These are phyloP conservation scores for Excalfactoria chinensis DNA, from an alignment of 2,113 vertebrate genomes.

Conservation along the genomic window DNA sequence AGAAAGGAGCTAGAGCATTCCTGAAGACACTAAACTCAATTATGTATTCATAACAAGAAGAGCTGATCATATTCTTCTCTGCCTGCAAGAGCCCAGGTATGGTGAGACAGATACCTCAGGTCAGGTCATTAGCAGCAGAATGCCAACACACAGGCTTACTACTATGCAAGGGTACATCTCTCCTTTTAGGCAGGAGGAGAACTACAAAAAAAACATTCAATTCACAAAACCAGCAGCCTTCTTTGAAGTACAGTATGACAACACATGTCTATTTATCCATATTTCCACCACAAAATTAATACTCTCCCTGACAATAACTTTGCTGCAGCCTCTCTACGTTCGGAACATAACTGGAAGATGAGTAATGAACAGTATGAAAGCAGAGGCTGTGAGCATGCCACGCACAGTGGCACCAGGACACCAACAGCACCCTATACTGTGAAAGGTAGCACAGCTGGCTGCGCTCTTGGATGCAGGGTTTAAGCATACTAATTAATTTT, in stretches of 20 bases:
- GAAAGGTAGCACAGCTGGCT: background rate
- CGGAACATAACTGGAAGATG: background rate
- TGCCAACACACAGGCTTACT: accelerated
- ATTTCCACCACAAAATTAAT: background rate
- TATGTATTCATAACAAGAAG: background rate
- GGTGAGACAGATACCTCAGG: background rate
- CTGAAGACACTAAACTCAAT: background rate
- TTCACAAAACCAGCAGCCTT: background rate
- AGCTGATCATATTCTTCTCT: background rate
- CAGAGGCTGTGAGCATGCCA: background rate
- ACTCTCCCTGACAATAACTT: background rate
- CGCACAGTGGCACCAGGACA: background rate
- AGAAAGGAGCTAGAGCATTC: background rate
- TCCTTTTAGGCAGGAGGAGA: background rate
- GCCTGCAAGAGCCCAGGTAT: background rate
- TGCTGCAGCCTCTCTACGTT: background rate
- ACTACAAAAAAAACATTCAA: background rate
- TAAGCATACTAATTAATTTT: background rate
- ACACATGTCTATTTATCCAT: background rate
- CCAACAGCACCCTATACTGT: background rate
- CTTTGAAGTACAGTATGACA: background rate
- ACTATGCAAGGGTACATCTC: background rate
- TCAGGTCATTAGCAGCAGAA: background rate
- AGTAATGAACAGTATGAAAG: accelerated
- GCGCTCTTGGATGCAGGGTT: background rate